These are phyloP conservation scores for Heliangelus exortis DNA, from an alignment of 2,797 vertebrate species.

Conservation along the genomic window DNA sequence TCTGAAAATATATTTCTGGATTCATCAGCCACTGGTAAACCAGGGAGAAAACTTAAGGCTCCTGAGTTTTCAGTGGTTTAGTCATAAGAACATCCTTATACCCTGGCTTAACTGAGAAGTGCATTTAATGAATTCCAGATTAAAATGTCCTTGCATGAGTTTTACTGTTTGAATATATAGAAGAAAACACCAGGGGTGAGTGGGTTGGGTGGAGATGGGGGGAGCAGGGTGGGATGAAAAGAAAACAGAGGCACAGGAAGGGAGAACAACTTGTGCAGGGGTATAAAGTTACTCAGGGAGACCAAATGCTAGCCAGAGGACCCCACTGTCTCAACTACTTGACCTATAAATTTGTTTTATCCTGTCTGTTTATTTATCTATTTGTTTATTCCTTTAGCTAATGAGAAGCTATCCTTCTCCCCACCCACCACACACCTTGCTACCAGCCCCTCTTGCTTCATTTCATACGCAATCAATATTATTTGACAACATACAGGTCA, in stretches of 20 bases:
- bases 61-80: not conserved
- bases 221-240: no score
- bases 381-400: not conserved
- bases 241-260: not conserved
- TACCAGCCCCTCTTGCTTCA: constrained; percentile 37
- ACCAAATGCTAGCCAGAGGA: not conserved
- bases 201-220: no score
- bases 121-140: not conserved
- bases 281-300: not conserved
- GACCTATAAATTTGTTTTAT: not conserved
- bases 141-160: not conserved
- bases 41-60: not conserved
- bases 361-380: no score
- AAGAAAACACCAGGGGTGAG: not conserved
- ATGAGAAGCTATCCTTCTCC: not conserved
- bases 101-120: not conserved
- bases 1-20: not conserved
- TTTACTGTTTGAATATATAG: not conserved
- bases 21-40: not conserved
- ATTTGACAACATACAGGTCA: constrained; percentile 77
- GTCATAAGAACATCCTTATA: not conserved
- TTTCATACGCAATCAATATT: constrained; percentile 71
- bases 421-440: not conserved
- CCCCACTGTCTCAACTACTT: not conserved
- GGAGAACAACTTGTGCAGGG: not conserved